These are phyloP conservation scores for Dysdera silvatica DNA, from an alignment of 1,140 invertebrate genomes.

Conservation along the genomic window DNA sequence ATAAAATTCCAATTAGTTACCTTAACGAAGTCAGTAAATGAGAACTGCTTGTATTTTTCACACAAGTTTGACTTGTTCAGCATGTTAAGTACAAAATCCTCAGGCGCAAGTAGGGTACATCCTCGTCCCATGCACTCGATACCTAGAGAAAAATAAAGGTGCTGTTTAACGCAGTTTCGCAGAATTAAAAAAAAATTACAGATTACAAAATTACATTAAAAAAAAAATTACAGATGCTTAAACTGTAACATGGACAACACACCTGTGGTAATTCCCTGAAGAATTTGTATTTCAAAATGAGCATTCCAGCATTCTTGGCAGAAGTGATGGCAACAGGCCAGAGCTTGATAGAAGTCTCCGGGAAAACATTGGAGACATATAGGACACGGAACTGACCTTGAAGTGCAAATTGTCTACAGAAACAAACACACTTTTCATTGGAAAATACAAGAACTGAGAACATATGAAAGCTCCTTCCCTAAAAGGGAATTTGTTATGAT, in stretches of 20 bases:
- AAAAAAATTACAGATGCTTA: not conserved
- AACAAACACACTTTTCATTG: too few species aligned
- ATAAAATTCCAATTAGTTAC: too few species aligned
- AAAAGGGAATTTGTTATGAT: too few species aligned
- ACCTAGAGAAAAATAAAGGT: constrained; percentile 44
- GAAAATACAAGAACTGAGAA: too few species aligned
- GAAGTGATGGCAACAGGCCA: constrained; percentile 85
- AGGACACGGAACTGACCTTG: constrained; percentile 46
- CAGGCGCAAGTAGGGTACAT: constrained; percentile 82
- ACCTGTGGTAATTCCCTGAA: constrained; percentile 69
- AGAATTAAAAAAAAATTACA: not conserved
- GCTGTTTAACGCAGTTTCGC: not conserved
- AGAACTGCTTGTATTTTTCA: constrained; percentile 89
- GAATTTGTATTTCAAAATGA: constrained; percentile 93
- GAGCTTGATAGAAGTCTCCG: constrained; percentile 59
- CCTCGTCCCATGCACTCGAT: constrained; percentile 95
- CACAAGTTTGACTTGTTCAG: constrained; percentile 67
- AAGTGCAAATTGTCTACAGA: constrained; percentile 8
- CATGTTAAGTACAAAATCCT: constrained; percentile 87
- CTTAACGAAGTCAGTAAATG: constrained; percentile 92
- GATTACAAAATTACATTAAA: not conserved
- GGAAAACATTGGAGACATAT: constrained; percentile 53
- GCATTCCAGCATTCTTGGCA: constrained; percentile 91
- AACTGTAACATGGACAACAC: constrained; percentile 28
- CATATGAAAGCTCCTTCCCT: too few species aligned